Percentiles rank a stretch among this genome's conserved stretches.
phyloP scores from a whole-genome alignment of 2,888 invertebrate species.

The Ellobium chinense region DNA sequence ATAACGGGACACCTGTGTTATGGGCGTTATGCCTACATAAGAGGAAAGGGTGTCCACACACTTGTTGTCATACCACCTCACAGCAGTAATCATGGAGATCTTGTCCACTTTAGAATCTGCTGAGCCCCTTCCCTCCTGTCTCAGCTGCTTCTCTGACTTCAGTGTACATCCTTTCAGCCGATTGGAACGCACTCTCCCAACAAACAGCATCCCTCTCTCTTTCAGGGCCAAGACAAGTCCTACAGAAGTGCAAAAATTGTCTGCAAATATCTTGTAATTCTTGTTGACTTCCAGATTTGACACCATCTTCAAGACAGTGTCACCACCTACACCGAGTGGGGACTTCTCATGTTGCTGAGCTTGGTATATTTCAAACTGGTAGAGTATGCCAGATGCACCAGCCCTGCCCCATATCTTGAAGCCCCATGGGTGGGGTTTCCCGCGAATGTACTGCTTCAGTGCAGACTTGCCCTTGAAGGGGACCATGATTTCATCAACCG shows the following conservation, averaged over 20 bases:
- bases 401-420: conserved; percentile 49
- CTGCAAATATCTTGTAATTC: conserved; percentile 44
- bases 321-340: conserved; percentile 7
- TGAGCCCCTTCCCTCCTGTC: conserved; percentile 50
- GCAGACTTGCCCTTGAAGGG: conserved; percentile 65
- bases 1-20: background rate
- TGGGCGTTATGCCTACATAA: background rate
- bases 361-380: conserved; percentile 47
- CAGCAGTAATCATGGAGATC: conserved; percentile 44
- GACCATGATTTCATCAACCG: conserved; percentile 67
- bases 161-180: conserved; percentile 46
- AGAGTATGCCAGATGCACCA: conserved; percentile 13
- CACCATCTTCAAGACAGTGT: background rate
- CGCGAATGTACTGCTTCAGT: conserved; percentile 46
- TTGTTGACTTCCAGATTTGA: background rate
- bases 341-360: conserved; percentile 1
- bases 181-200: conserved; percentile 46
- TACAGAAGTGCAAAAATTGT: conserved; percentile 22
- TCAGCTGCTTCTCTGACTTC: conserved; percentile 21
- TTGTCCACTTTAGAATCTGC: conserved; percentile 44
- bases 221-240: background rate
- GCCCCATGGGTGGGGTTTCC: conserved; percentile 52
- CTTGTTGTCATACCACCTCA: conserved; percentile 55
- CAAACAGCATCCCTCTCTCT: background rate
- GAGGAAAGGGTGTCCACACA: conserved; percentile 37